Evolutionary conservation across 2,113 vertebrate species (phyloP).

Genomic region (Urocitellus parryii): DNA sequence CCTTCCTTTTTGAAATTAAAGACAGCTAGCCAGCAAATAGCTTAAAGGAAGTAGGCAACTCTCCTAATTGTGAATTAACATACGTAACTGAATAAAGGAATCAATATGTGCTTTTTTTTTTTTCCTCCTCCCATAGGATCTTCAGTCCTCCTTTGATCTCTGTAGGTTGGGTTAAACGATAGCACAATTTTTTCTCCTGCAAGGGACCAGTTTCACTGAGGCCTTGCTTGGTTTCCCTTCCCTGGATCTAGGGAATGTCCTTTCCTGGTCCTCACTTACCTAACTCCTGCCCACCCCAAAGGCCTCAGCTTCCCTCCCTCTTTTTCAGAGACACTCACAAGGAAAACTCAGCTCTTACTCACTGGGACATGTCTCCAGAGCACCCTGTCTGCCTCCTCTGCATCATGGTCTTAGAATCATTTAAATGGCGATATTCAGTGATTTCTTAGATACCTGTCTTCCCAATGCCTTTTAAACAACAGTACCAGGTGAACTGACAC

Average conservation of each 20-base stretch:
- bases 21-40: conserved; percentile 2
- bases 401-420: rapidly evolving
- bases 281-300: too few relatives aligned
- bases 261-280: background rate
- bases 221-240: background rate
- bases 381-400: rapidly evolving
- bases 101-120: background rate
- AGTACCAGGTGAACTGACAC: background rate
- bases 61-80: conserved; percentile 39
- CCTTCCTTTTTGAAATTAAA: conserved; percentile 54
- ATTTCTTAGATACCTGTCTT: background rate
- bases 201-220: background rate
- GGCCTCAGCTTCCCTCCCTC: rapidly evolving
- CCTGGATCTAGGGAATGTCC: background rate
- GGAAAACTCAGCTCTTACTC: background rate
- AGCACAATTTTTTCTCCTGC: background rate
- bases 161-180: background rate
- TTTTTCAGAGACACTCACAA: rapidly evolving
- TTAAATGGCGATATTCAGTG: rapidly evolving
- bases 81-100: background rate
- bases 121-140: too few relatives aligned
- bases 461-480: rapidly evolving
- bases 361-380: rapidly evolving
- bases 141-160: background rate
- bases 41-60: conserved; percentile 26